These are phyloP conservation scores for Arbacia lixula DNA, from an alignment of 53 echinoderm and acorn worm genomes.

Conservation along the genomic window DNA sequence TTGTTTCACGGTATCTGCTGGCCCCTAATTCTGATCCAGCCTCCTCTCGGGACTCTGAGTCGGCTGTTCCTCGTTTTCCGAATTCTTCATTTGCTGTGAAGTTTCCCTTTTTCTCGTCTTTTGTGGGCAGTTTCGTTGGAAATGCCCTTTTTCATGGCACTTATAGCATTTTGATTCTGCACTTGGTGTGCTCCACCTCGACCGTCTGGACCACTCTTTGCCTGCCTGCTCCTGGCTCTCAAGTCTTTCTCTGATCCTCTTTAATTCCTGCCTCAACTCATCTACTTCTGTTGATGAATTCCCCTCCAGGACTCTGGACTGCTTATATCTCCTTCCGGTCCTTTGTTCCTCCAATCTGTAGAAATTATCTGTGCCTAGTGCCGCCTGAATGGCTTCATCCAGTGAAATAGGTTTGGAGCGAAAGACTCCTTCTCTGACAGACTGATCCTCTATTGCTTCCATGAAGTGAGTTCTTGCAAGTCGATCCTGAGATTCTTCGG, in stretches of 20 bases:
- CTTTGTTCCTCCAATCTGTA: conserved; percentile 42
- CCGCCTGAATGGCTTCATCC: conserved; percentile 53
- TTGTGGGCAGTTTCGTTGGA: not conserved
- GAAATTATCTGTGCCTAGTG: conserved; percentile 55
- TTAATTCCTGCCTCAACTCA: not conserved
- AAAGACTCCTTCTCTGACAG: conserved; percentile 57
- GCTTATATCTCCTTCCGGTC: not conserved
- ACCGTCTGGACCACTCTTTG: not conserved
- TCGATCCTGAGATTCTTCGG: conserved; percentile 22
- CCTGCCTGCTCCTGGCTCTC: not conserved
- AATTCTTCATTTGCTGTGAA: not conserved
- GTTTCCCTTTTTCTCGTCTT: not conserved
- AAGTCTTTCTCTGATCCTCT: not conserved
- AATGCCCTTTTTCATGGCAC: conserved; percentile 5
- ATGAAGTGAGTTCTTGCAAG: conserved; percentile 65
- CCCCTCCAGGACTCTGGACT: conserved; percentile 3
- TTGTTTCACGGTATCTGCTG: not conserved
- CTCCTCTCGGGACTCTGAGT: conserved; percentile 14
- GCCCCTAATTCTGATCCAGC: not conserved
- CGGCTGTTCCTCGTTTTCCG: conserved; percentile 22
- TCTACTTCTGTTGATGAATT: not conserved
- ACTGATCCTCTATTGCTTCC: conserved; percentile 58
- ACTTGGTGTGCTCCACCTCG: not conserved
- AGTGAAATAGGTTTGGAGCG: conserved; percentile 16
- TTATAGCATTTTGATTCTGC: not conserved